Base-by-base conservation (phyloP, 2,888 invertebrate genomes). In the Cephus spinipes region DNA sequence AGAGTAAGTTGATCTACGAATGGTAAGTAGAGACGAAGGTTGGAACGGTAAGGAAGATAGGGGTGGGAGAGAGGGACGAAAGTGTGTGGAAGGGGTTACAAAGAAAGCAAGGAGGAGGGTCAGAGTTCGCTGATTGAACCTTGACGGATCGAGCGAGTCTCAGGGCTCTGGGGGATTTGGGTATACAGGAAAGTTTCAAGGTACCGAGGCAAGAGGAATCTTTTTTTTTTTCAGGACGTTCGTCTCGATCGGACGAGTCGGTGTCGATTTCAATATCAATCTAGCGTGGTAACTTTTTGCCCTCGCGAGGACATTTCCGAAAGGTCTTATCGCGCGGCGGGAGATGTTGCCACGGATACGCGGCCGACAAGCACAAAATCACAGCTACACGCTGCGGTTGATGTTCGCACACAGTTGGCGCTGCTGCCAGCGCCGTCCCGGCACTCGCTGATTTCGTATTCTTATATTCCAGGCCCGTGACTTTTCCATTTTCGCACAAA, bases 401-500 rank as follows among this genome's bases (percentile, higher is more conserved):
- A 55, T 55, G 55, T 9, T 55, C 55, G 55, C 55, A 55, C 55
- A 55, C 15, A 55, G 55, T 55, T 55, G 55, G 55, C 55, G 31
- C 69, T 31, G 77, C 69, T 75, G 34, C 40, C 69, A 31, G 55
- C 32, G 11, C 12, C 31, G 35, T 35, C 12, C 74, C 78, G 73
- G 55, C 75, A 30, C 31, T 73, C 55, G 73, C 76, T 75, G 78
- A 78, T 78, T 78, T 78, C 76, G 78, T 78, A 78, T 78, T 80
- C 84, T 85, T 82, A 83, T 79, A 81, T 86, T 86, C 84, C 83
- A 82, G 83, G 80, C 80, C 82, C 83, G 83, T 86, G 86, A 87
- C 83, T 86, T 86, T 86, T 86, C 87, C 86, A 86, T 86, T 85
- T 86, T 86, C 86, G 82, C 83, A 87, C 86, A 84, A 85, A 86